Evolutionary conservation across 2,888 invertebrate species (phyloP).

Genomic region (Drosophila pullipes): DNA sequence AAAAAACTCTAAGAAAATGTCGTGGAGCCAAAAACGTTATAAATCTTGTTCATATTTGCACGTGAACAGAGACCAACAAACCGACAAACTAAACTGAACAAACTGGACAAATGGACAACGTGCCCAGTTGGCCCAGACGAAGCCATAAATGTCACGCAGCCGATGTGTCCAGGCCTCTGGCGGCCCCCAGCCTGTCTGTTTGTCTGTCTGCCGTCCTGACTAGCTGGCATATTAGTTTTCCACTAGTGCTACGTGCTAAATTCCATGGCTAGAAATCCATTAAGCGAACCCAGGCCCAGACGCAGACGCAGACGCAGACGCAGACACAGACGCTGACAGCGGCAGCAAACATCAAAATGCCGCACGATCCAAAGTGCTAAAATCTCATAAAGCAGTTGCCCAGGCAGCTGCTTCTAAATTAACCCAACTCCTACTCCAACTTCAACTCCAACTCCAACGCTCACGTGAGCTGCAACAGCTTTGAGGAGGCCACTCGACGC

Average conservation of each 20-base stretch:
- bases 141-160: conserved; percentile 75
- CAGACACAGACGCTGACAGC: conserved; percentile 15
- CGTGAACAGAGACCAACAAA: conserved; percentile 54
- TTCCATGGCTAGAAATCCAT: conserved; percentile 75
- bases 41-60: conserved; percentile 78
- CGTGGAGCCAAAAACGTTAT: conserved; percentile 63
- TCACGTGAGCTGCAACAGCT: conserved; percentile 37
- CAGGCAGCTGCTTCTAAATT: conserved; percentile 74
- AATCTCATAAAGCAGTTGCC: conserved; percentile 70
- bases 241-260: conserved; percentile 72
- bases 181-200: not conserved
- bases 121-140: conserved; percentile 48
- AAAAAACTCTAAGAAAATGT: conserved; percentile 66
- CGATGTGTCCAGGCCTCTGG: conserved; percentile 27
- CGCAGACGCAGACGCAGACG: conserved; percentile 1
- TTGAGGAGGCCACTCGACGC: conserved; percentile 60
- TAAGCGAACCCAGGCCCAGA: conserved; percentile 48
- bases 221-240: conserved; percentile 72
- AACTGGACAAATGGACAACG: conserved; percentile 28
- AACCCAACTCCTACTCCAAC: conserved; percentile 47
- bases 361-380: conserved; percentile 66
- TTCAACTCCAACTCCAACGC: conserved; percentile 6
- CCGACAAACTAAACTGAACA: conserved; percentile 20
- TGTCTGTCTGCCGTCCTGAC: not conserved
- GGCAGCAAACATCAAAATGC: conserved; percentile 40